A percentile compares a stretch with the other conserved stretches of the same genome.
Evolutionary conservation across 2,113 vertebrate species (phyloP).

Genomic region (Naja naja): DNA sequence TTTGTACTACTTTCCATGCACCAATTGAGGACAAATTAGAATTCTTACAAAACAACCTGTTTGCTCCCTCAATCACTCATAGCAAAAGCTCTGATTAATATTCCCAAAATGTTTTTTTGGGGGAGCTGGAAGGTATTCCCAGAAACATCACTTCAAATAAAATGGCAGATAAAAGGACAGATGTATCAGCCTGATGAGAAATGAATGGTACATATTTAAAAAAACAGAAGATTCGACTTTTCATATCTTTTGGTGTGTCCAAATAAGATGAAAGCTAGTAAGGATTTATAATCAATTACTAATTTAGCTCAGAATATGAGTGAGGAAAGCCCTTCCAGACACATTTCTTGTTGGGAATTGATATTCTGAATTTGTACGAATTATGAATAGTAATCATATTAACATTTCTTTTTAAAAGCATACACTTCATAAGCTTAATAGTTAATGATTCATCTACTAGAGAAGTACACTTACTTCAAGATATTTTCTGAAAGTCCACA

Average conservation of each 20-base stretch:
- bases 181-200: conserved; percentile 7
- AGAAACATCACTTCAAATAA: conserved; percentile 30
- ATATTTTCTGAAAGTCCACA: conserved; percentile 24
- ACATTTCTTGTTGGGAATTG: conserved; percentile 45
- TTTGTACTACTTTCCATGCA: background rate
- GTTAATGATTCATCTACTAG: conserved; percentile 57
- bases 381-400: conserved; percentile 63
- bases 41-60: background rate
- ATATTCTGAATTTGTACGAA: conserved; percentile 58
- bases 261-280: conserved; percentile 29
- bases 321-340: conserved; percentile 23
- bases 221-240: conserved; percentile 32
- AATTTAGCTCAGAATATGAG: conserved; percentile 57
- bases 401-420: conserved; percentile 49
- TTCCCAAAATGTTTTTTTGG: background rate
- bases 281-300: conserved; percentile 51
- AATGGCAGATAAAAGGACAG: conserved; percentile 30
- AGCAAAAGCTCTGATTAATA: background rate
- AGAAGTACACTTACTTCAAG: conserved; percentile 52
- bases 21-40: background rate
- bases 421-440: conserved; percentile 48
- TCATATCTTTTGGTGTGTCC: conserved; percentile 33
- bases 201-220: conserved; percentile 12
- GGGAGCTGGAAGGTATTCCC: conserved; percentile 10
- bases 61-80: background rate